A percentile compares a stretch with the other conserved stretches of the same genome.
phyloP scores from a whole-genome alignment of 2,888 invertebrate species.

The Spilarctia lutea region DNA sequence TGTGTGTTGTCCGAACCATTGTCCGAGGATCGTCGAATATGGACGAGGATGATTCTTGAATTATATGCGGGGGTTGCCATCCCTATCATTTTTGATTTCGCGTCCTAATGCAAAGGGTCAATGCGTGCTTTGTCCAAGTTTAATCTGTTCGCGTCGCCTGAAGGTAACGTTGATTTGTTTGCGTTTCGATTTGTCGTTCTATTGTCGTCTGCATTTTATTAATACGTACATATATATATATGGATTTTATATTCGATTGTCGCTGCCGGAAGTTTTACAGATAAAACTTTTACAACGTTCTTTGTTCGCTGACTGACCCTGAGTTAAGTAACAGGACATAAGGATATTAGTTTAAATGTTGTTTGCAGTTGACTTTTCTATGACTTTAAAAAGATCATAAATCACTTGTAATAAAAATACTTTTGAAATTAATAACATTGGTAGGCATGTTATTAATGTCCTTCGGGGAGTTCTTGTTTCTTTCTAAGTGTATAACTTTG shows the following conservation, averaged over 20 bases:
- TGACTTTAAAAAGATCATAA: background rate
- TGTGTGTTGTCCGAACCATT: slow-evolving; percentile 81
- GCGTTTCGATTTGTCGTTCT: slow-evolving; percentile 51
- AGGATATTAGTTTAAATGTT: slow-evolving; percentile 23
- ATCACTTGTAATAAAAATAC: background rate
- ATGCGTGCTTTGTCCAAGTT: slow-evolving; percentile 63
- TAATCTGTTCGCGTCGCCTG: slow-evolving; percentile 67
- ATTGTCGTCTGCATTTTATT: slow-evolving; percentile 52
- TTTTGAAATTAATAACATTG: background rate
- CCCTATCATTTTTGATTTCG: slow-evolving; percentile 76
- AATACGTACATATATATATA: slow-evolving; percentile 35
- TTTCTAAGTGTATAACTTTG: slow-evolving; percentile 11
- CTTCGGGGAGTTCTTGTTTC: background rate
- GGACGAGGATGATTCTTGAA: slow-evolving; percentile 78
- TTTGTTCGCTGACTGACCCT: slow-evolving; percentile 35
- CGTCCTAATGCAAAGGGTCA: slow-evolving; percentile 74
- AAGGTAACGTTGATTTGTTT: slow-evolving; percentile 66
- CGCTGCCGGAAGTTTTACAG: slow-evolving; percentile 43
- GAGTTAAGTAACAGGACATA: slow-evolving; percentile 42
- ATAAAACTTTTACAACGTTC: slow-evolving; percentile 43
- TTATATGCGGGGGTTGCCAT: slow-evolving; percentile 74
- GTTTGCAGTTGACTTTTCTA: slow-evolving; percentile 22
- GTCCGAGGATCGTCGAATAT: slow-evolving; percentile 77
- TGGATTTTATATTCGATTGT: slow-evolving; percentile 44
- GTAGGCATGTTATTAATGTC: slow-evolving; percentile 2